Evolutionary conservation across 2,888 invertebrate species (phyloP).

Genomic region (Molanna angustata): DNA sequence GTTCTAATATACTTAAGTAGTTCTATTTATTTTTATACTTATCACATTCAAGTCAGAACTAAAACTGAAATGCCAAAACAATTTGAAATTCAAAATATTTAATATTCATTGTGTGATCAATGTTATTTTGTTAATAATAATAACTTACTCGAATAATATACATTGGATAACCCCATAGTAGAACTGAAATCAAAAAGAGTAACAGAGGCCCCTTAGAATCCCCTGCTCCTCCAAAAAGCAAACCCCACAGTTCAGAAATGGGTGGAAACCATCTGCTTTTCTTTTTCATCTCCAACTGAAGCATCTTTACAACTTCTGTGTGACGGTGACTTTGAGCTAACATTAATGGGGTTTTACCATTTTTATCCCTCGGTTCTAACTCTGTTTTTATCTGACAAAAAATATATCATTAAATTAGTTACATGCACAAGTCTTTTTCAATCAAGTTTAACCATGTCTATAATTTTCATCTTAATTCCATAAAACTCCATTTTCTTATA

Average conservation of each 20-base stretch:
- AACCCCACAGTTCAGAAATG: slow-evolving; percentile 82
- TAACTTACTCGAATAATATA: slow-evolving; percentile 73
- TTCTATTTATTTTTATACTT: too few species aligned
- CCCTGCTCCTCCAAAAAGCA: slow-evolving; percentile 87
- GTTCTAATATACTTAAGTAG: too few species aligned
- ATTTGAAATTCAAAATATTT: too few species aligned
- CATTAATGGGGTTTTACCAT: slow-evolving; percentile 89
- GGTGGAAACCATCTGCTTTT: slow-evolving; percentile 85
- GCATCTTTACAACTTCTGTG: slow-evolving; percentile 75
- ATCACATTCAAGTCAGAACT: too few species aligned
- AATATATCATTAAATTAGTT: not conserved
- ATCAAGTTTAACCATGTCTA: too few species aligned
- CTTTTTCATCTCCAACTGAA: slow-evolving; percentile 79
- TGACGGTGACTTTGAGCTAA: slow-evolving; percentile 86
- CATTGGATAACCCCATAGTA: slow-evolving; percentile 93
- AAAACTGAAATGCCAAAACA: too few species aligned
- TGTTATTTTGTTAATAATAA: not conserved
- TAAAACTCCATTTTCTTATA: too few species aligned
- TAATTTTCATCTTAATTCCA: too few species aligned
- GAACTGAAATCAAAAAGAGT: slow-evolving; percentile 79
- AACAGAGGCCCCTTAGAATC: slow-evolving; percentile 86
- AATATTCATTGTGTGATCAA: too few species aligned
- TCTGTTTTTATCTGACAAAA: slow-evolving; percentile 72
- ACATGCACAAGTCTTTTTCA: too few species aligned
- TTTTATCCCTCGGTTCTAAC: slow-evolving; percentile 83